Percentiles rank a stretch among this genome's conserved stretches.
These are phyloP conservation scores for Stenchaetothrips biformis DNA, from an alignment of 2,888 invertebrate genomes.

Conservation along the genomic window DNA sequence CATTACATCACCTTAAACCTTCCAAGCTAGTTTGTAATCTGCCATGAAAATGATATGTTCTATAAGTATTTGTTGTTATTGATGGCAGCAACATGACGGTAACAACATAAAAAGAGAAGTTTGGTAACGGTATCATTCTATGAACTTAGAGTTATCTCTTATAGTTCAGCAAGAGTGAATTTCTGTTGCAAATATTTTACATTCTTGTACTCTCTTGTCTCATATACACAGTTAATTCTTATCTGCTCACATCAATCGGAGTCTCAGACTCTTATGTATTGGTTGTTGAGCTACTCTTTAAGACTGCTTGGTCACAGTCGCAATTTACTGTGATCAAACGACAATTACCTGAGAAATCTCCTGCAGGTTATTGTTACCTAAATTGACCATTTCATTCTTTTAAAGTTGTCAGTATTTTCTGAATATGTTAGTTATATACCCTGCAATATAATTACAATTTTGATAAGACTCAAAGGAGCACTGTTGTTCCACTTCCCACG, in stretches of 20 bases:
- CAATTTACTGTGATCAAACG: background rate
- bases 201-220: too few relatives aligned
- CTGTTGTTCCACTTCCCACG: too few relatives aligned
- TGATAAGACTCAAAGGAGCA: background rate
- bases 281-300: background rate
- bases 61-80: too few relatives aligned
- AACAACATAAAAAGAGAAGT: background rate
- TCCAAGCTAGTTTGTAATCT: too few relatives aligned
- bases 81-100: too few relatives aligned
- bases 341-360: background rate
- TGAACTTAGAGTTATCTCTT: background rate
- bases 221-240: background rate
- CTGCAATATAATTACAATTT: background rate
- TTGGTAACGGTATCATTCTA: background rate
- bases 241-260: background rate
- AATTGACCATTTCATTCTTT: background rate
- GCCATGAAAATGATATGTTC: too few relatives aligned
- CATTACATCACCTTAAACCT: too few relatives aligned
- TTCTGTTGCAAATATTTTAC: background rate
- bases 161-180: constrained; percentile 26
- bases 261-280: background rate
- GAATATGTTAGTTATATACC: background rate
- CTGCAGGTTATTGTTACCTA: background rate
- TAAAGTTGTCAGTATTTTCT: background rate
- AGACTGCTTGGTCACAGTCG: background rate